Evolutionary conservation across 2,797 vertebrate genomes (phyloP).

Genomic region (Lagodon rhomboides): DNA sequence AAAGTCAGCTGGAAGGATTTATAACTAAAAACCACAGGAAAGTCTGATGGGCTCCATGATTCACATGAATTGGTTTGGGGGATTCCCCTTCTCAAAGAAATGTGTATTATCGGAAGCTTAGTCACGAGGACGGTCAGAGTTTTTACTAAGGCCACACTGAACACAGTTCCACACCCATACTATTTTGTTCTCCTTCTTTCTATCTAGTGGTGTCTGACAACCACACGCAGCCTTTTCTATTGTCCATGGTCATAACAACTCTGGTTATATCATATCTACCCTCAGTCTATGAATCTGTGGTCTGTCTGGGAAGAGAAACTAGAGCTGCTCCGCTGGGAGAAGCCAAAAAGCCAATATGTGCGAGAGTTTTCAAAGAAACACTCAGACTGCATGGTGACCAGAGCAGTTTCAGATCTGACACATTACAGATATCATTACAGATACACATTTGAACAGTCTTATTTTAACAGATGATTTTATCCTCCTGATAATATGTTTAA

Average conservation of each 20-base stretch:
- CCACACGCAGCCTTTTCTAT: constrained; percentile 36
- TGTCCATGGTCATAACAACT: constrained; percentile 34
- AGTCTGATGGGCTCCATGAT: neutral
- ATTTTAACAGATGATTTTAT: neutral
- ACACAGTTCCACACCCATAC: neutral
- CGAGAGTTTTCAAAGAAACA: constrained; percentile 28
- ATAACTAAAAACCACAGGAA: neutral
- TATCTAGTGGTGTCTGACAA: constrained; percentile 41
- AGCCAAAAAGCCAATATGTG: constrained; percentile 15
- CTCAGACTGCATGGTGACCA: neutral
- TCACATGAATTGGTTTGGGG: neutral
- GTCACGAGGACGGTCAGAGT: neutral
- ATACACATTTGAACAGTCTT: constrained; percentile 6
- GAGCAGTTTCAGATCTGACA: constrained; percentile 18
- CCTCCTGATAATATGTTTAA: constrained; percentile 4
- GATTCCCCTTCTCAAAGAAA: neutral
- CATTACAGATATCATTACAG: constrained; percentile 10
- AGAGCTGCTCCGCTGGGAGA: constrained; percentile 32
- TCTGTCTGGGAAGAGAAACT: constrained; percentile 48
- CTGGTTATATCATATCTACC: constrained; percentile 38
- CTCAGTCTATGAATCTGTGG: constrained; percentile 26
- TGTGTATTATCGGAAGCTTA: neutral
- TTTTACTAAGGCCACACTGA: constrained; percentile 5
- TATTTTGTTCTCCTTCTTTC: constrained; percentile 27
- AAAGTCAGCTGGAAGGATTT: constrained; percentile 2